phyloP scores from a whole-genome alignment of 2,797 vertebrate species.

The Sternarchorhynchus goeldii region DNA sequence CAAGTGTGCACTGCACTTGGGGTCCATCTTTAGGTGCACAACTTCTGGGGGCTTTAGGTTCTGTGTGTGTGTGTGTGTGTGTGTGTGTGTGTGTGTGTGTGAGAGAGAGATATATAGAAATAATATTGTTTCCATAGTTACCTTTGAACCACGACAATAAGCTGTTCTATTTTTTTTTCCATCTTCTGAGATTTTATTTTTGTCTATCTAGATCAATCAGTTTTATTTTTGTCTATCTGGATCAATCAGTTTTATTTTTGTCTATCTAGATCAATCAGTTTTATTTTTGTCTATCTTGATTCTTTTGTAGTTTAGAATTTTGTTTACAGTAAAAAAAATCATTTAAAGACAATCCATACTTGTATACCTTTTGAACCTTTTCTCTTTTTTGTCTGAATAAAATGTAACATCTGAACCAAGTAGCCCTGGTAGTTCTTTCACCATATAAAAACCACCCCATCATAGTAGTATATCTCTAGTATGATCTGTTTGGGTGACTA shows the following conservation, averaged over 20 bases:
- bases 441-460: not conserved
- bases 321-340: constrained; percentile 56
- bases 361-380: constrained; percentile 60
- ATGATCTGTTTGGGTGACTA: not conserved
- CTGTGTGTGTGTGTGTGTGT: constrained; percentile 56
- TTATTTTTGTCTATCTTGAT: not conserved
- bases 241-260: constrained; percentile 69
- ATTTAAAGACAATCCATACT: constrained; percentile 60
- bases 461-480: not conserved
- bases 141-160: constrained; percentile 64
- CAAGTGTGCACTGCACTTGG: constrained; percentile 22
- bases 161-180: constrained; percentile 65
- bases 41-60: constrained; percentile 51
- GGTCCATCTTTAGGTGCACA: constrained; percentile 26
- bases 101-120: not conserved
- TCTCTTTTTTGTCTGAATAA: constrained; percentile 46
- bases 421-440: not conserved
- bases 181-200: constrained; percentile 71
- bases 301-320: constrained; percentile 62
- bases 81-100: constrained; percentile 49
- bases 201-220: constrained; percentile 65
- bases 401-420: constrained; percentile 41
- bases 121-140: constrained; percentile 60
- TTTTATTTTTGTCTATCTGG: too few relatives aligned
- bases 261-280: too few relatives aligned